Percentiles rank a stretch among this genome's conserved stretches.
Evolutionary conservation across 2,888 invertebrate genomes (phyloP).

Genomic region (Crocallis elinguaria): DNA sequence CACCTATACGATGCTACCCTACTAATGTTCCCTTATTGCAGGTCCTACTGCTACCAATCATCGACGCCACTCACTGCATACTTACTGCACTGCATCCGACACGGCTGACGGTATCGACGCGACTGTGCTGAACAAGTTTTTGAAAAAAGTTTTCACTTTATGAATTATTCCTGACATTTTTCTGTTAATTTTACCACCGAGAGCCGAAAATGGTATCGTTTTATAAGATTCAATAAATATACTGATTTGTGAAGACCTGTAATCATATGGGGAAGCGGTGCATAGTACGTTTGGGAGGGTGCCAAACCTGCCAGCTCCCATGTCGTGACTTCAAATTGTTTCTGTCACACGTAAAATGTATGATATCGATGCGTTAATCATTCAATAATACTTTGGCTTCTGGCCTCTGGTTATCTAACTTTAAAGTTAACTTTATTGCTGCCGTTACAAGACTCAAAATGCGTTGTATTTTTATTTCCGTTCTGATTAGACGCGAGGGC

Average conservation of each 20-base stretch:
- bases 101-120: constrained; percentile 8
- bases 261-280: constrained; percentile 6
- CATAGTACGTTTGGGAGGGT: constrained; percentile 10
- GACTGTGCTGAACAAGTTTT: background rate
- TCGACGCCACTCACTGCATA: background rate
- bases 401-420: background rate
- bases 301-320: constrained; percentile 13
- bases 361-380: constrained; percentile 28
- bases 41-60: no score
- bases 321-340: constrained; percentile 5
- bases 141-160: constrained; percentile 12
- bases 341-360: constrained; percentile 8
- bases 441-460: background rate
- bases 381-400: constrained; percentile 3
- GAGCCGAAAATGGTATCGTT: constrained; percentile 3
- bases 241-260: constrained; percentile 8
- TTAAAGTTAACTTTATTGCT: constrained; percentile 3
- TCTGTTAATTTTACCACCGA: background rate
- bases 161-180: constrained; percentile 14
- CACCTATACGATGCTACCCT: no score
- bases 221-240: background rate
- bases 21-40: background rate
- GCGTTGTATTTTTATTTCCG: background rate
- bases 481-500: constrained; percentile 2
- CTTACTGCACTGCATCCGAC: constrained; percentile 15